Evolutionary conservation across 2,888 invertebrate genomes (phyloP).

Genomic region (Hypolimnas misippus): DNA sequence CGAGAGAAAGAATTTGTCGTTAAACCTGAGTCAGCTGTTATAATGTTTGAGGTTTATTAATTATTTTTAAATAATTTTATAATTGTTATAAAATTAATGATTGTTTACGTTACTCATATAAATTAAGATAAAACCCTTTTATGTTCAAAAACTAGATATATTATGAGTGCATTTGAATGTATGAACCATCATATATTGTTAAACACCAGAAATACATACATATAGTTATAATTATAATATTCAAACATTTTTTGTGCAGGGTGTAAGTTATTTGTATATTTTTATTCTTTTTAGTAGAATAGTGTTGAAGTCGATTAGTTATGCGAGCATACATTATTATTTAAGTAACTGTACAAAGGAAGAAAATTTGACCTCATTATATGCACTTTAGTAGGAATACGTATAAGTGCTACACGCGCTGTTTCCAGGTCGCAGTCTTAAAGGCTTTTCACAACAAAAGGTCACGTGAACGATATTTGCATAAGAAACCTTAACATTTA

Average conservation of each 20-base stretch:
- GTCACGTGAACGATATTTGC: constrained; percentile 27
- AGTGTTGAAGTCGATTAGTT: too few species aligned
- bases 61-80: neutral
- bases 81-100: neutral
- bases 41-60: constrained; percentile 4
- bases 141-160: too few species aligned
- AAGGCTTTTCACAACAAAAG: constrained; percentile 19
- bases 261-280: too few species aligned
- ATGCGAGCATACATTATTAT: too few species aligned
- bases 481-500: constrained; percentile 25
- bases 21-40: constrained; percentile 19
- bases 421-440: constrained; percentile 2
- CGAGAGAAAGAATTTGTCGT: constrained; percentile 18
- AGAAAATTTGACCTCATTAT: constrained; percentile 22
- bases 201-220: too few species aligned
- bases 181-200: too few species aligned
- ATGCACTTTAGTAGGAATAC: constrained; percentile 22
- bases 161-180: too few species aligned
- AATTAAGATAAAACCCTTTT: too few species aligned
- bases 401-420: constrained; percentile 23
- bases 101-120: neutral
- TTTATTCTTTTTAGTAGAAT: too few species aligned
- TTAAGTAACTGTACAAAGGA: constrained; percentile 18
- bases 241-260: too few species aligned
- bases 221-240: too few species aligned